These are phyloP conservation scores for Phyllotreta cruciferae DNA, from an alignment of 2,888 invertebrate species.

Conservation along the genomic window DNA sequence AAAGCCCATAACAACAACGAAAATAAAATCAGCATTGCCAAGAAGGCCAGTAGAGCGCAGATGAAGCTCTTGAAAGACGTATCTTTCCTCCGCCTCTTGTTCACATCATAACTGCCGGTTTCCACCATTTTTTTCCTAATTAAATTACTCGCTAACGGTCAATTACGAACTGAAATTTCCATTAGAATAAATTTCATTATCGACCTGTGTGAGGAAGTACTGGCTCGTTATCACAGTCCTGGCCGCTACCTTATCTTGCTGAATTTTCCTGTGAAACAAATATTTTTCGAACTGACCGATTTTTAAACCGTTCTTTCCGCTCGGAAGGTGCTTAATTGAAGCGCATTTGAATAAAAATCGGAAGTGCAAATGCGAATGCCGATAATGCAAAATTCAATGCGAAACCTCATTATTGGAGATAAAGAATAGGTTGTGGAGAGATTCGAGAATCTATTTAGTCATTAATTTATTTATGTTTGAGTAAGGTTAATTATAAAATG, in stretches of 20 bases:
- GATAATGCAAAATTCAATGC: too few relatives aligned
- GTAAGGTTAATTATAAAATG: too few relatives aligned
- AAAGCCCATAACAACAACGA: conserved; percentile 29
- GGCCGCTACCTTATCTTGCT: conserved; percentile 19
- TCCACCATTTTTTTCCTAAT: conserved; percentile 15
- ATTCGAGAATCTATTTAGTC: too few relatives aligned
- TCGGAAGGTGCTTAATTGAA: too few relatives aligned
- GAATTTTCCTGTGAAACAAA: conserved; percentile 18
- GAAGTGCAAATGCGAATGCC: too few relatives aligned
- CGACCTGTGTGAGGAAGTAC: conserved; percentile 16
- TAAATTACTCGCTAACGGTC: not conserved
- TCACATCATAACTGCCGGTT: conserved; percentile 13
- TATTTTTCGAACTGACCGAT: not conserved
- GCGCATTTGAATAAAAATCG: too few relatives aligned
- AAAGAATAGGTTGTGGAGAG: too few relatives aligned
- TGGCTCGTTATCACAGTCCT: conserved; percentile 1
- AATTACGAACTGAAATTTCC: not conserved
- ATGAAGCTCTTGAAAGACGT: conserved; percentile 38
- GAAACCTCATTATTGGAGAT: too few relatives aligned
- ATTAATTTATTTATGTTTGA: too few relatives aligned
- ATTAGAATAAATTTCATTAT: conserved; percentile 3
- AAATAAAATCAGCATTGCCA: conserved; percentile 37
- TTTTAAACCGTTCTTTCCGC: too few relatives aligned
- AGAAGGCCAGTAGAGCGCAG: conserved; percentile 39
- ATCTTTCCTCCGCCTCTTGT: conserved; percentile 18